A percentile compares a stretch with the other conserved stretches of the same genome.
Evolutionary conservation across 1,140 invertebrate genomes (phyloP).

Genomic region (Oryctes rhinoceros): DNA sequence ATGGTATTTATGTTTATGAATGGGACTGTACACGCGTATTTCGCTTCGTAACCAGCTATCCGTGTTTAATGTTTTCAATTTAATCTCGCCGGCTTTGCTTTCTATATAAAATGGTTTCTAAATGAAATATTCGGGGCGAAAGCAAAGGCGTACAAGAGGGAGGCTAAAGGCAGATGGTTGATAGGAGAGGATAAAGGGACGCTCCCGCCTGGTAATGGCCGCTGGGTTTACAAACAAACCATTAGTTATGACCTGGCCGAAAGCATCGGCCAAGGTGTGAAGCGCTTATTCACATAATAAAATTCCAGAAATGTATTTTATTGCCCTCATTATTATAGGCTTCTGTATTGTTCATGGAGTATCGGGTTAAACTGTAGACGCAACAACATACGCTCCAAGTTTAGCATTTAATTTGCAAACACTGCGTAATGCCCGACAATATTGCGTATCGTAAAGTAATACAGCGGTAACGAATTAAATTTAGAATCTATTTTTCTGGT

Average conservation of each 20-base stretch:
- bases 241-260: slow-evolving; percentile 2
- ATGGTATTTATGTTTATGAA: no score
- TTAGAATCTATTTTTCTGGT: no score
- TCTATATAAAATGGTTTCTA: slow-evolving; percentile 5
- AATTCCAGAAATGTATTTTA: background rate
- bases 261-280: background rate
- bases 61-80: background rate
- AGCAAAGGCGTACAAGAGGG: no score
- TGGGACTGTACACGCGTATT: no score
- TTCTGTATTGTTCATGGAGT: no score
- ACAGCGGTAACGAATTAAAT: no score
- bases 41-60: background rate
- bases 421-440: no score
- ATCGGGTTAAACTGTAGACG: no score
- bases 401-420: no score
- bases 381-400: no score
- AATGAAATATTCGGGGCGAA: background rate
- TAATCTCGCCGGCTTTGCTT: background rate
- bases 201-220: background rate
- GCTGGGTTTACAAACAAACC: background rate
- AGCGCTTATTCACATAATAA: background rate
- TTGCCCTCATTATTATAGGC: background rate
- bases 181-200: background rate
- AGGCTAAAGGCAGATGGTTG: background rate
- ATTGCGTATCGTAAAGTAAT: no score